Conservation (phyloP, 2,113 vertebrate species). For the Pterocles orientalis region DNA sequence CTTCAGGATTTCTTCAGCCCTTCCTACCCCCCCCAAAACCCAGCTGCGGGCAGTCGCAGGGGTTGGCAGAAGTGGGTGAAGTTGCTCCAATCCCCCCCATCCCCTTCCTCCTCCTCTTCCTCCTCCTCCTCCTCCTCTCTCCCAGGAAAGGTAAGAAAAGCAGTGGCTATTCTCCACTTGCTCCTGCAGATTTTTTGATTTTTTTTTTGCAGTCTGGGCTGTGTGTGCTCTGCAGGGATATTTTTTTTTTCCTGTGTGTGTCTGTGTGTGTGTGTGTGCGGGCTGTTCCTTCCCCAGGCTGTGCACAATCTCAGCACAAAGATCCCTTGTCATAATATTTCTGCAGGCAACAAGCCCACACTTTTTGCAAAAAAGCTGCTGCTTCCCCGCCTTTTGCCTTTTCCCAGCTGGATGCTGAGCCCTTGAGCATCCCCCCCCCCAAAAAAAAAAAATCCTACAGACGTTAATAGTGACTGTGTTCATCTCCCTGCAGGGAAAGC, state of each 20-base stretch:
- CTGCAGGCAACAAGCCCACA: slow-evolving; percentile 39
- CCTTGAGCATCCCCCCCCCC: background rate
- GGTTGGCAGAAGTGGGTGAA: slow-evolving; percentile 5
- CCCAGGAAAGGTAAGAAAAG: slow-evolving; percentile 54
- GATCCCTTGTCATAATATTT: slow-evolving; percentile 72
- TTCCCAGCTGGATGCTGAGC: slow-evolving; percentile 44
- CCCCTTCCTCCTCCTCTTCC: background rate
- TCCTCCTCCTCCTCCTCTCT: slow-evolving; percentile 18
- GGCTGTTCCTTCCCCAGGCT: slow-evolving; percentile 1
- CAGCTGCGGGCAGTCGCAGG: background rate
- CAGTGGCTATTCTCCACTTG: slow-evolving; percentile 12
- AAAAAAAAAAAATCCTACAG: background rate
- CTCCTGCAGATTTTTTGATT: background rate
- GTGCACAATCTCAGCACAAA: slow-evolving; percentile 48
- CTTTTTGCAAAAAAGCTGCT: background rate
- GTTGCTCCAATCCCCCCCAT: slow-evolving; percentile 1
- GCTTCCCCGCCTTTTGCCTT: slow-evolving; percentile 45
- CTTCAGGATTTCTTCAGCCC: slow-evolving; percentile 18
- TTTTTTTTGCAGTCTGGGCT: slow-evolving; percentile 6
- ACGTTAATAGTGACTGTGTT: background rate
- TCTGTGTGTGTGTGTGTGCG: background rate
- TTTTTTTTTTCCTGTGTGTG: background rate
- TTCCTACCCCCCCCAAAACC: background rate
- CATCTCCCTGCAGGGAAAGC: background rate
- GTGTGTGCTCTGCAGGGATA: background rate